These are phyloP conservation scores for Anodontia alba DNA, from an alignment of 2,888 invertebrate genomes.

Conservation along the genomic window DNA sequence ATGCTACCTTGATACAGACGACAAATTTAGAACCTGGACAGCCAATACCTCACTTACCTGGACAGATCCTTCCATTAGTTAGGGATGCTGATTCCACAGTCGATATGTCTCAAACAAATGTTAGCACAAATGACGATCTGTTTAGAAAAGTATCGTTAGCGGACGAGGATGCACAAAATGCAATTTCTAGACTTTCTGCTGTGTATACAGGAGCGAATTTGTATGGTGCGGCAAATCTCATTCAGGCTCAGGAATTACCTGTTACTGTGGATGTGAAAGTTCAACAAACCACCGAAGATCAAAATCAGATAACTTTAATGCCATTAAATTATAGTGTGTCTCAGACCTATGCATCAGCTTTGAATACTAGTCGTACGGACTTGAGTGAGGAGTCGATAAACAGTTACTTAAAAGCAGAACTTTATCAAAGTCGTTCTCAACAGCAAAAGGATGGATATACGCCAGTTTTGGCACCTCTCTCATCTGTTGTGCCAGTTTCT, in stretches of 20 bases:
- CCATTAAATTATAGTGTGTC: conserved; percentile 14
- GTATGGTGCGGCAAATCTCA: not conserved
- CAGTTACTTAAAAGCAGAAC: not conserved
- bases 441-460: not conserved
- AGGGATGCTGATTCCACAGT: not conserved
- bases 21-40: not conserved
- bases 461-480: not conserved
- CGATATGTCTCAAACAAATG: not conserved
- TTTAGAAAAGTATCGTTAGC: not conserved
- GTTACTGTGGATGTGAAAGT: not conserved
- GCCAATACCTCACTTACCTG: not conserved
- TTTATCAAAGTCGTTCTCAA: not conserved
- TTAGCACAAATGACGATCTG: not conserved
- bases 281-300: not conserved
- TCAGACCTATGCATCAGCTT: not conserved
- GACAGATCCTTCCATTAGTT: not conserved
- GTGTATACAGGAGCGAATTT: not conserved
- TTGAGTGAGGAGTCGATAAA: conserved; percentile 1
- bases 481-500: not conserved
- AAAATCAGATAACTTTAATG: not conserved
- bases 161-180: not conserved
- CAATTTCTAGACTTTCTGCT: not conserved
- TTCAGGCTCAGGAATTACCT: not conserved
- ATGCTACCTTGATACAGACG: not conserved
- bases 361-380: not conserved